Conservation (phyloP, 2,888 invertebrate species). For the Vesta saturnalis region DNA sequence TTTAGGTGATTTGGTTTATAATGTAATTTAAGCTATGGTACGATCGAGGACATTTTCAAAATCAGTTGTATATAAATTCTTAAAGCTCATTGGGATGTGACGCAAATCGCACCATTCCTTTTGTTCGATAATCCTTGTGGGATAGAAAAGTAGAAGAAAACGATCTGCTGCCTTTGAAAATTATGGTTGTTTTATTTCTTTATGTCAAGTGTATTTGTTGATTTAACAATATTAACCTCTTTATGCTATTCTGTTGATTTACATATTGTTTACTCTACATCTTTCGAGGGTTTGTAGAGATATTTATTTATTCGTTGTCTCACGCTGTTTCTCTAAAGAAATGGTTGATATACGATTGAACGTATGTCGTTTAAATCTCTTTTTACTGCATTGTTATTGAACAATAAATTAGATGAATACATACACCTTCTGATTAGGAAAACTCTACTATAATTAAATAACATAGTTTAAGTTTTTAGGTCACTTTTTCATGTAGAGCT, state of each 20-base stretch:
- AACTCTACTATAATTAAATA: no score
- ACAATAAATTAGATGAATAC: no score
- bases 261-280: background rate
- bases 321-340: no score
- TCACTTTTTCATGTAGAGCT: no score
- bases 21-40: background rate
- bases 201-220: background rate
- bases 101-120: slow-evolving; percentile 17
- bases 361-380: no score
- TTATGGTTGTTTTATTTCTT: background rate
- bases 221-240: background rate
- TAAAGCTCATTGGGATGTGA: slow-evolving; percentile 13
- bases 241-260: background rate
- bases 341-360: no score
- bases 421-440: no score
- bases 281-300: no score
- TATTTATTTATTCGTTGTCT: no score
- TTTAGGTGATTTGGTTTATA: no score
- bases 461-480: no score
- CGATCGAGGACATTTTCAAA: slow-evolving; percentile 18
- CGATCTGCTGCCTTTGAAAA: background rate
- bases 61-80: slow-evolving; percentile 20
- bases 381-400: no score
- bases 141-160: slow-evolving; percentile 11
- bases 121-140: slow-evolving; percentile 18